Evolutionary conservation across 2,888 invertebrate genomes (phyloP), one percentile per base, ranked within the genome.

Genomic region (Monoplex corrugatus): DNA sequence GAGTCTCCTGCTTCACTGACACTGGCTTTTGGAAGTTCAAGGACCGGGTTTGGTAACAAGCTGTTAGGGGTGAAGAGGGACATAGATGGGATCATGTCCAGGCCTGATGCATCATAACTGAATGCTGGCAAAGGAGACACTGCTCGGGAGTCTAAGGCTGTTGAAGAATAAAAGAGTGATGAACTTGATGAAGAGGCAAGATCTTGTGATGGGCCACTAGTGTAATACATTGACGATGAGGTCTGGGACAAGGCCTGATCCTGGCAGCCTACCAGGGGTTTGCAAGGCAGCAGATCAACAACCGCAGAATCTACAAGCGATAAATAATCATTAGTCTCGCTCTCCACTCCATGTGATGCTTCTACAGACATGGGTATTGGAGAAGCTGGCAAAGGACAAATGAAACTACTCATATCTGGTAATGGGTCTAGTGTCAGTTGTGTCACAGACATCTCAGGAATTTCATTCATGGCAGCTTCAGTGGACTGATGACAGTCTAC

Each of bases 401-500:
- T 83, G 19, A 88, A 88, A 35, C 82, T 83, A 38, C 88, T 88
- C 82, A 88, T 87, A n/a, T 90, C 89, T 35, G 92, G 92, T 87
- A 91, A 83, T 2, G 90, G 91, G 72, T 92, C 92, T 10, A 92
- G 87, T 23, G 86, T 89, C 38, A 90, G 43, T 38, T 91, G 87
- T 50, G 89, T 72, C 35, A 82, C 87, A 28, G 87, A 82, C 68
- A 89, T 88, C n/a, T 90, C 89, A 43, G 88, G 82, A 75, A 90
- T 87, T 45, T 83, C 82, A 72, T 89, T 89, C 68, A 89, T 87
- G 19, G 90, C 83, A 8, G 89, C 88, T 35, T 88, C 89, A 28
- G 86, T 43, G 23, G 90, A 87, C 40, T 75, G 80, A 28, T 78
- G 84, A 63, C 92, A 87, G 19, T 91, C 89, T 57, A 96, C 94